Base-by-base conservation (phyloP, 2,113 vertebrate genomes). In the Pitta sordida region DNA sequence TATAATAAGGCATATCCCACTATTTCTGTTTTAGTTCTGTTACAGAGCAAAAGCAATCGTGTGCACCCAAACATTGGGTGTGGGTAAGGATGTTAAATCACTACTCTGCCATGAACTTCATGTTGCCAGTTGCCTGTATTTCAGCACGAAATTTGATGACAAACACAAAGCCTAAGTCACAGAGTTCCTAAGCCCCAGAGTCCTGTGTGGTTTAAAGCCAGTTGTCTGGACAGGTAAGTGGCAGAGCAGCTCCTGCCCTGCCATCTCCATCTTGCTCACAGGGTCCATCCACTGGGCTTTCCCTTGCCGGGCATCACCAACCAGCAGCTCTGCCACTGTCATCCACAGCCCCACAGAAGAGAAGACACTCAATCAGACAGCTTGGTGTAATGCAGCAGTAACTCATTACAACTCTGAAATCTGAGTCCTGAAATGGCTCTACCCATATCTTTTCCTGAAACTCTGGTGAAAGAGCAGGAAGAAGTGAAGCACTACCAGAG, bases 181-280 rank as follows among this genome's bases (percentile, higher is more conserved):
- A 32, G 53, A 39, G 23, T 20, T 62, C 10, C 8, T 44, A 44
- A 71, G 22, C n/a, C n/a, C n/a, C 1, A 2, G n/a, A 60, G 29
- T 26, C 22, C 41, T 65, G 32, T 39, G 26, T 23, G 32, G 34
- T 41, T 22, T 19, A 15, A 59, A 76, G n/a, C 15, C 69, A 29
- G n/a, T 27, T 85, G 20, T 29, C 8, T 16, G 48, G 20, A 43
- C 6, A 12, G 32, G 18, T 46, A 24, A 30, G 44, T 2, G 15
- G 11, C 24, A 34, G 46, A 23, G 24, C 29, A 11, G 36, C 3
- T 49, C 46, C 34, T 12, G 15, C 15, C 1, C 39, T 17, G 43
- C 30, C 37, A 19, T 9, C 16, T 59, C 36, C 4, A 3, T 14
- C 30, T 13, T 1, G 0, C 48, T 17, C 3, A 0, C 32, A 29